Conservation (phyloP, 2,797 vertebrate species). For the Podargus strigoides region DNA sequence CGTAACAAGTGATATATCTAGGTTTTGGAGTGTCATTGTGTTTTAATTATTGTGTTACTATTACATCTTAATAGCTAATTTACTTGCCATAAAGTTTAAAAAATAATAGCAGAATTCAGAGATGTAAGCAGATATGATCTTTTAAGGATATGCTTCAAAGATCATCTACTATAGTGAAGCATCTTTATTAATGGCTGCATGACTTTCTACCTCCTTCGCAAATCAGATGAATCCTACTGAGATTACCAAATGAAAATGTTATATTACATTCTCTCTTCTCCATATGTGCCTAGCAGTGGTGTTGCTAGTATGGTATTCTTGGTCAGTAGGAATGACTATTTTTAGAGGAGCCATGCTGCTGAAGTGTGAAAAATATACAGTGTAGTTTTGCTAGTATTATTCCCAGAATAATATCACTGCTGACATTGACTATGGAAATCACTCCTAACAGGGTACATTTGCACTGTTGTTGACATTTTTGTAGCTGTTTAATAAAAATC, state of each 20-base stretch:
- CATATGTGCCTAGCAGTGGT: background rate
- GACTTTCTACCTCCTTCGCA: background rate
- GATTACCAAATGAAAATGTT: background rate
- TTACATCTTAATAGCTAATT: background rate
- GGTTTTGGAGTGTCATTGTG: background rate
- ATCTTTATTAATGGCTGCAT: slow-evolving; percentile 2
- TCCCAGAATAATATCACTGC: background rate
- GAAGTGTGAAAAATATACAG: background rate
- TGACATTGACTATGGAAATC: background rate
- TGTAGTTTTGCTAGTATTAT: background rate
- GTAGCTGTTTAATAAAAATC: background rate
- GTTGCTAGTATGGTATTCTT: background rate
- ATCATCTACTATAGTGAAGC: background rate
- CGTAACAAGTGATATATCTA: background rate
- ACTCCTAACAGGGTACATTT: background rate
- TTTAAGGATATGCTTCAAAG: background rate
- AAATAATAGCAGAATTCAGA: background rate
- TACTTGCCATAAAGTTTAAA: background rate
- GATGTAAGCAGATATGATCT: background rate
- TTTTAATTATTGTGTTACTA: background rate
- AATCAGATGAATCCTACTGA: background rate
- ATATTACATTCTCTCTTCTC: slow-evolving; percentile 1
- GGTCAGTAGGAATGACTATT: background rate
- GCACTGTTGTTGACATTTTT: background rate
- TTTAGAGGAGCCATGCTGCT: background rate